Evolutionary conservation across 2,888 invertebrate genomes (phyloP).

Genomic region (Stratiomys singularior): DNA sequence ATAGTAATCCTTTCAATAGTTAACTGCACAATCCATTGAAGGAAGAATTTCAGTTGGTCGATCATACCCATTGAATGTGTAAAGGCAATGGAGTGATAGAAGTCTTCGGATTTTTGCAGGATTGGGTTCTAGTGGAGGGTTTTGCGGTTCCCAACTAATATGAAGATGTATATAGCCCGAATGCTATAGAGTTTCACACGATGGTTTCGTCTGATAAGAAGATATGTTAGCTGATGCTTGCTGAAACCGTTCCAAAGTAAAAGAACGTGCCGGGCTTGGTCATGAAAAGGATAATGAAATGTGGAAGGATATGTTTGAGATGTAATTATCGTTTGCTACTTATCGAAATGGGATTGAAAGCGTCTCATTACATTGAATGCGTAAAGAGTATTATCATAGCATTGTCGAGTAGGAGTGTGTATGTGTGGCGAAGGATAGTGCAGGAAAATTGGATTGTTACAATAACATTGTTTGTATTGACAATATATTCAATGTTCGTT

Average conservation of each 20-base stretch:
- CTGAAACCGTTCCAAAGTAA: neutral
- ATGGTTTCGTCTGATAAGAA: neutral
- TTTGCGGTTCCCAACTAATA: no score
- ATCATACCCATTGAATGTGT: neutral
- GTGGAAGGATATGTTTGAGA: slow-evolving; percentile 33
- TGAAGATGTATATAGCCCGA: neutral
- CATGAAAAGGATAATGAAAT: slow-evolving; percentile 36
- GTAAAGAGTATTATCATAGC: no score
- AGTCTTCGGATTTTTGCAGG: neutral
- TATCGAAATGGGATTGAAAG: slow-evolving; percentile 16
- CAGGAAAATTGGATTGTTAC: no score
- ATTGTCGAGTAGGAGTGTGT: no score
- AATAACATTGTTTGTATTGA: no score
- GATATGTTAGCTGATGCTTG: neutral
- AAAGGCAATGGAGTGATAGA: neutral
- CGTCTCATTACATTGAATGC: slow-evolving; percentile 1
- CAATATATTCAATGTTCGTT: no score
- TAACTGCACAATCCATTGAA: slow-evolving; percentile 8
- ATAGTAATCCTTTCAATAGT: slow-evolving; percentile 34
- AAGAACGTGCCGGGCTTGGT: neutral
- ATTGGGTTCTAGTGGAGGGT: no score
- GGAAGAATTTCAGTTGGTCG: neutral
- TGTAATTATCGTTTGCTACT: slow-evolving; percentile 31
- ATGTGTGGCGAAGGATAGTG: no score
- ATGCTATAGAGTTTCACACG: neutral